Base-by-base conservation (phyloP, 2,113 vertebrate genomes). In the Mormyrus iriodes region DNA sequence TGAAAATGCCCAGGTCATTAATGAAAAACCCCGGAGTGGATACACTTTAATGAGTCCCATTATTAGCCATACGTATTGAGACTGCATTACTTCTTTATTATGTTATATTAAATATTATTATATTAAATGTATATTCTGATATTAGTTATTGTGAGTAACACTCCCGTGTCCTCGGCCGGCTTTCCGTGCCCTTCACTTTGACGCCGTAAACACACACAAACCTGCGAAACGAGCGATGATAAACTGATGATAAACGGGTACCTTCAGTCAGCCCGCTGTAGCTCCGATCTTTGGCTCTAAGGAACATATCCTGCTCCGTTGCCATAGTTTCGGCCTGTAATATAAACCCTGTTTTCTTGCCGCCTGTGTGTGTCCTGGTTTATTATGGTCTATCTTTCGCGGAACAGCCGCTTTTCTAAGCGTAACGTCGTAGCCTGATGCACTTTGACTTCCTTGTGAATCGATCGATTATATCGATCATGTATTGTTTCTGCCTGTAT, bases 181-280 rank as follows among this genome's bases (percentile, higher is more conserved):
- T 88, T 52, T 24, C 13, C 42, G 53, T 39, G 46, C 53, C 15
- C 69, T 48, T 55, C 86, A n/a, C 9, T 73, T 51, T 84, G 52
- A 55, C 27, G 44, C 49, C 44, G 39, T 13, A 55, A 39, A 61
- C 35, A 46, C 58, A 61, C 19, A n/a, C 88, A 46, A 27, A 89
- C 88, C 24, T 31, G 21, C 52, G 12, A 4, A 31, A 35, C 6
- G 49, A n/a, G n/a, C 19, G 24, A 89, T 4, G 5, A 31, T 61
- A 27, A 12, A 31, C 48, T 31, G 13, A 13, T 35, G 31, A 24
- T 13, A 19, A 49, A 69, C 55, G 21, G 58, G 73, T 96, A 96
- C 95, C 96, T 96, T 95, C 94, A 8, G 93, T 94, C 76, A 96
- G 91, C 90, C 94, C 96, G 61, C 88, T 89, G 92, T 94, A 96